phyloP scores from a whole-genome alignment of 1,140 invertebrate species.

The Colletes gigas region DNA sequence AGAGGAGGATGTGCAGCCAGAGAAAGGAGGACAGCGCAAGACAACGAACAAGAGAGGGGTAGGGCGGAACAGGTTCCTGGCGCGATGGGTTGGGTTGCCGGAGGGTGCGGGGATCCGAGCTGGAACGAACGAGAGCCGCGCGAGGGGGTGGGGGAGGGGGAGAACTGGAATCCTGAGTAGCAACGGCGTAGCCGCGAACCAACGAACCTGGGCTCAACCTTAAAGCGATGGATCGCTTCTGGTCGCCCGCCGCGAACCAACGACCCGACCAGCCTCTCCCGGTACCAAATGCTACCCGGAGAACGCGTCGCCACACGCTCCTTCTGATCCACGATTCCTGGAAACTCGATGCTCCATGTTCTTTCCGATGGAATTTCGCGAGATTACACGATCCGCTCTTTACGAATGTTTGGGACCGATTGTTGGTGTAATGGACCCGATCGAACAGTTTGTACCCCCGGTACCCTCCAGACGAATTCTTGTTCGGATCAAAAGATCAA shows the following conservation, averaged over 20 bases:
- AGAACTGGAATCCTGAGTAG: slow-evolving; percentile 81
- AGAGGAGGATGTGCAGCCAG: slow-evolving; percentile 60
- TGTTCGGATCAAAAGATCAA: too few species aligned
- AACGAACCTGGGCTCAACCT: slow-evolving; percentile 77
- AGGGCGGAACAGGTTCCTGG: slow-evolving; percentile 76
- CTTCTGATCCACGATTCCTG: not conserved
- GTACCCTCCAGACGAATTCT: too few species aligned
- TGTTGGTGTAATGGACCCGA: too few species aligned
- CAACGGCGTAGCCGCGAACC: slow-evolving; percentile 79
- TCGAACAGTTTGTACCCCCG: too few species aligned
- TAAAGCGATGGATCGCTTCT: slow-evolving; percentile 80
- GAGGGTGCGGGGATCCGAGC: slow-evolving; percentile 59
- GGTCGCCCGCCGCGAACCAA: slow-evolving; percentile 12
- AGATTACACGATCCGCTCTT: too few species aligned
- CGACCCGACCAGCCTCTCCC: not conserved
- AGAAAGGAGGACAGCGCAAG: slow-evolving; percentile 53
- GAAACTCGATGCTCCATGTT: too few species aligned
- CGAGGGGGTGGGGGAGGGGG: slow-evolving; percentile 66
- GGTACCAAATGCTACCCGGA: slow-evolving; percentile 53
- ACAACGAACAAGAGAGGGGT: slow-evolving; percentile 62
- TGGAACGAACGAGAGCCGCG: slow-evolving; percentile 49
- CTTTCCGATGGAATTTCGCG: too few species aligned
- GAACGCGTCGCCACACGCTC: slow-evolving; percentile 38
- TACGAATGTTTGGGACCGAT: too few species aligned
- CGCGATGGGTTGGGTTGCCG: slow-evolving; percentile 72